These are phyloP conservation scores for Capra hircus DNA, from an alignment of 2,113 vertebrate genomes.

Conservation along the genomic window DNA sequence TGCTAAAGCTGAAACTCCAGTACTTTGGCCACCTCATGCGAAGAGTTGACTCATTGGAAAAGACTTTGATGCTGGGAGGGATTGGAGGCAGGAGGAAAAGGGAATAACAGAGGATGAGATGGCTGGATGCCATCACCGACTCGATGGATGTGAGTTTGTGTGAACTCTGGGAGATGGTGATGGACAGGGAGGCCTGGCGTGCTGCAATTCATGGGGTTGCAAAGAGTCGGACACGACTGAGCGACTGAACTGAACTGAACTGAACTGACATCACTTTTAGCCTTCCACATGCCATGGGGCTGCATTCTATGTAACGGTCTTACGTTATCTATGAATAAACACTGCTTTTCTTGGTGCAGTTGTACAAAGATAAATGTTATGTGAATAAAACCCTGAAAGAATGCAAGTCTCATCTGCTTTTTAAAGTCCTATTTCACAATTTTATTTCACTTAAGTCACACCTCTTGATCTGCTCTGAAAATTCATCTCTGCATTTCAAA, in stretches of 20 bases:
- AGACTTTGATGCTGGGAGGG: no score
- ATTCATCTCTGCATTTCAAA: not conserved
- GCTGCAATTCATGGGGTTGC: accelerated
- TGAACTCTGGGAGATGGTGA: no score
- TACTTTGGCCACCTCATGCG: no score
- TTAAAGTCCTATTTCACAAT: not conserved
- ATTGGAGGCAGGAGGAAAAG: no score
- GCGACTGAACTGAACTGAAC: no score
- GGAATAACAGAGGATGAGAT: accelerated
- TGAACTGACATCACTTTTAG: not conserved
- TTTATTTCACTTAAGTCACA: not conserved
- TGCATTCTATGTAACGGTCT: not conserved
- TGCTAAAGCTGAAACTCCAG: no score
- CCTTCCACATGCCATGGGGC: not conserved
- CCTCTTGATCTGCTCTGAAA: not conserved
- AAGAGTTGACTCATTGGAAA: no score
- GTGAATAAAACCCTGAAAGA: not conserved
- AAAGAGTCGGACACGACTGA: no score
- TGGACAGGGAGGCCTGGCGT: no score
- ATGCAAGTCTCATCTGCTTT: not conserved
- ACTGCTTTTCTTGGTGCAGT: not conserved
- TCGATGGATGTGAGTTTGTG: accelerated
- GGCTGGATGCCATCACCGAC: no score
- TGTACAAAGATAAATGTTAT: not conserved
- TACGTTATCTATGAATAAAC: not conserved